Conservation (phyloP, 2,113 vertebrate genomes). For the Marmota flaviventris region DNA sequence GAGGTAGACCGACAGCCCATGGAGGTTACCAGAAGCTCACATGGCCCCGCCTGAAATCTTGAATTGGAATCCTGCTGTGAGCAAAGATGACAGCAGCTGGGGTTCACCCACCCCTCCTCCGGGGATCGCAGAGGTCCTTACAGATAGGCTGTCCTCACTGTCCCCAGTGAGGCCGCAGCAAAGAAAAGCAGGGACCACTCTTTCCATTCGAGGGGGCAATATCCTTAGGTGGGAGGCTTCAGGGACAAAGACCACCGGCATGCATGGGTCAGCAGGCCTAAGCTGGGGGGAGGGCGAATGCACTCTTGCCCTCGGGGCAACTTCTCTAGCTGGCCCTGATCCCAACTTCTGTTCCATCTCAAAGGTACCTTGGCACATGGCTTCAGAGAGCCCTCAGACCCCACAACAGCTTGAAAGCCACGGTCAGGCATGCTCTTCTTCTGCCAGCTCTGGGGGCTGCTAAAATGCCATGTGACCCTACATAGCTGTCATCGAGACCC, state of each 20-base stretch:
- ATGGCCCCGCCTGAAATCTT: neutral
- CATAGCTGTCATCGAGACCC: neutral
- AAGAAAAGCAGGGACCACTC: neutral
- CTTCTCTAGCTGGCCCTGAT: neutral
- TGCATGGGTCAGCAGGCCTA: neutral
- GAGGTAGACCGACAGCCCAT: neutral
- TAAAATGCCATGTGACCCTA: neutral
- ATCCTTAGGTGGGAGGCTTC: neutral
- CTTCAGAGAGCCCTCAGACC: neutral
- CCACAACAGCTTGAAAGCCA: neutral
- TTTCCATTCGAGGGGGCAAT: neutral
- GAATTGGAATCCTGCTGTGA: slow-evolving; percentile 23
- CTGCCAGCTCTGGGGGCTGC: neutral
- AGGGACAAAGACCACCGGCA: neutral
- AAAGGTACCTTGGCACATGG: neutral
- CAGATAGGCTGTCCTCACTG: neutral
- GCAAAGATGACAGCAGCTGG: neutral
- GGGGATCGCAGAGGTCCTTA: too few species aligned
- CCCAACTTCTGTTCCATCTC: neutral
- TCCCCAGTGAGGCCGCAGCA: neutral
- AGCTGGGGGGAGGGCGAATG: neutral
- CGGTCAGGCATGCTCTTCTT: neutral
- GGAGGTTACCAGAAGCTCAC: neutral
- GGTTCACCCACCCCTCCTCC: neutral
- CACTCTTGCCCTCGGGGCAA: neutral